Conservation (phyloP, 2,888 invertebrate species). For the Neoascia interrupta region DNA sequence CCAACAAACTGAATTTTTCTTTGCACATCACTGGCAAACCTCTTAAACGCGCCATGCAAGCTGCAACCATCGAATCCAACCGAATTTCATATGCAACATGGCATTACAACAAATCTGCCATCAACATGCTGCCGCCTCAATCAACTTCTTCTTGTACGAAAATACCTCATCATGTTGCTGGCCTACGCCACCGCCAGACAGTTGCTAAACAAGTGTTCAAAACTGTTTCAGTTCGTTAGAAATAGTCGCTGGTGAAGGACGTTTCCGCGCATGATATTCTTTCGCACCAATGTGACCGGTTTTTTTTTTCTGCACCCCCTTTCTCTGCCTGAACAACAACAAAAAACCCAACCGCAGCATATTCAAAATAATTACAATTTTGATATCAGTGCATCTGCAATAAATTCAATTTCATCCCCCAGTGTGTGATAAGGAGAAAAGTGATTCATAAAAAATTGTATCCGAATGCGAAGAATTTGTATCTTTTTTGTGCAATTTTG, state of each 20-base stretch:
- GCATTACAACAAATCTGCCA: slow-evolving; percentile 5
- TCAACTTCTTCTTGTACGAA: slow-evolving; percentile 36
- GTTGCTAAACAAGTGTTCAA: slow-evolving; percentile 58
- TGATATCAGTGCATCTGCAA: slow-evolving; percentile 10
- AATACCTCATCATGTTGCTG: slow-evolving; percentile 52
- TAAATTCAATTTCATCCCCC: background rate
- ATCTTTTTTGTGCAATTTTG: slow-evolving; percentile 1
- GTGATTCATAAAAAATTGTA: slow-evolving; percentile 4
- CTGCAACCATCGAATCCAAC: background rate
- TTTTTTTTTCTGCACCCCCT: slow-evolving; percentile 53
- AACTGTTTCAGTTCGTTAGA: slow-evolving; percentile 60
- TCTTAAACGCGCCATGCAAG: slow-evolving; percentile 9
- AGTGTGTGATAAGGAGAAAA: too few relatives aligned
- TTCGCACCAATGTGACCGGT: slow-evolving; percentile 49
- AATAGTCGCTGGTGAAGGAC: slow-evolving; percentile 57
- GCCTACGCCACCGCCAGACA: slow-evolving; percentile 6
- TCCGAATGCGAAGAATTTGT: background rate
- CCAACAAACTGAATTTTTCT: too few relatives aligned
- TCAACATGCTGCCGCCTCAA: too few relatives aligned
- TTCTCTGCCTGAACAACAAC: background rate
- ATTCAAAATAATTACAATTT: background rate
- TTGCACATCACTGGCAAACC: background rate
- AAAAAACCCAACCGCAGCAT: slow-evolving; percentile 29
- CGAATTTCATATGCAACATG: background rate
- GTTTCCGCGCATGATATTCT: slow-evolving; percentile 50